phyloP scores from a whole-genome alignment of 1,140 invertebrate species.

The Scaptomyza pallida region DNA sequence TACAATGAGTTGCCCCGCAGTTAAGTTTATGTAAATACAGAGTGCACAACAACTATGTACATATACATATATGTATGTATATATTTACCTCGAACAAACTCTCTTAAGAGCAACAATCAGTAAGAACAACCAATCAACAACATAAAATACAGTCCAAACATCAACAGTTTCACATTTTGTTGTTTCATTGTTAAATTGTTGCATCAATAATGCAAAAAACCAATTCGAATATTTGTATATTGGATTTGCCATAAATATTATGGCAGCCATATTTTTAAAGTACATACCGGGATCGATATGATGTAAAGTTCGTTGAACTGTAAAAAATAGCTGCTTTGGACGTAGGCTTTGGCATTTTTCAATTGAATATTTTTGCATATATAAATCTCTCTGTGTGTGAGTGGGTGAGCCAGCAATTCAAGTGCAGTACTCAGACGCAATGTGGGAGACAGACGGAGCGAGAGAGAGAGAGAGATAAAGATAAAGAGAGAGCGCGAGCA shows the following conservation, averaged over 20 bases:
- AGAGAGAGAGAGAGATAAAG: slow-evolving; percentile 4
- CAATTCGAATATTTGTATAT: slow-evolving; percentile 33
- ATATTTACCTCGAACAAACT: slow-evolving; percentile 15
- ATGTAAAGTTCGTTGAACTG: slow-evolving; percentile 65
- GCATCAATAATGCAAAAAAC: slow-evolving; percentile 29
- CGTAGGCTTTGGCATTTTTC: slow-evolving; percentile 42
- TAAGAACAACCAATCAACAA: slow-evolving; percentile 42
- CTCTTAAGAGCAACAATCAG: slow-evolving; percentile 17
- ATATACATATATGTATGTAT: not conserved
- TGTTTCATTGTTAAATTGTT: slow-evolving; percentile 34
- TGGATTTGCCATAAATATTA: slow-evolving; percentile 59
- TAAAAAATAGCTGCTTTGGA: slow-evolving; percentile 27
- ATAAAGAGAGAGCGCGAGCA: slow-evolving; percentile 15
- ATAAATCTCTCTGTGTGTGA: slow-evolving; percentile 12
- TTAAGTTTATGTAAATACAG: slow-evolving; percentile 60
- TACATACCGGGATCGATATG: slow-evolving; percentile 49
- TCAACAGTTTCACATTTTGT: slow-evolving; percentile 21
- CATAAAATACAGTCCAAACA: slow-evolving; percentile 17
- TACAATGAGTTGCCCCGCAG: slow-evolving; percentile 48
- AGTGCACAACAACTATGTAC: slow-evolving; percentile 25
- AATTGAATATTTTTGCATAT: slow-evolving; percentile 63
- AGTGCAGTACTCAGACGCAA: slow-evolving; percentile 66
- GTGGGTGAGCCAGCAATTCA: slow-evolving; percentile 36
- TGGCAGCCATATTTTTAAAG: slow-evolving; percentile 69
- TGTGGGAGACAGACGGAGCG: slow-evolving; percentile 13